Conservation (phyloP, 2,113 vertebrate species). For the Lasiurus cinereus region DNA sequence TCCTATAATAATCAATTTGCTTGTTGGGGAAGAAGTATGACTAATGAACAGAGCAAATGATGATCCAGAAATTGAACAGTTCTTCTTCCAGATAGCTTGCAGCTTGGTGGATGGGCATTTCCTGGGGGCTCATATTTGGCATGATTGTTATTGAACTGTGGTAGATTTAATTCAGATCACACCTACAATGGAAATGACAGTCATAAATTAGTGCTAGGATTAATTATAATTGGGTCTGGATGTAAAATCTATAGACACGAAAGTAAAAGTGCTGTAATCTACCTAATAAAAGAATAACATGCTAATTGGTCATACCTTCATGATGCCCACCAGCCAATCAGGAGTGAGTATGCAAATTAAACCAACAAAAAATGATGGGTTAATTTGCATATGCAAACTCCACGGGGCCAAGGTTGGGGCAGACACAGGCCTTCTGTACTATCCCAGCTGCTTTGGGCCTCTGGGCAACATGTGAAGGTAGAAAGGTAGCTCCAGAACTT, state of each 20-base stretch:
- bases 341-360: too few relatives aligned
- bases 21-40: not conserved
- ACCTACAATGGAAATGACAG: not conserved
- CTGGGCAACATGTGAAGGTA: too few relatives aligned
- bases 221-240: not conserved
- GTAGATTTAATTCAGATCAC: not conserved
- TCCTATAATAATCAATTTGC: not conserved
- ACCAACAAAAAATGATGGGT: too few relatives aligned
- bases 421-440: too few relatives aligned
- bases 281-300: too few relatives aligned
- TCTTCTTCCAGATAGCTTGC: not conserved
- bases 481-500: not conserved
- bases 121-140: not conserved
- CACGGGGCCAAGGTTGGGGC: fast-evolving
- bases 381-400: too few relatives aligned
- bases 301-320: too few relatives aligned
- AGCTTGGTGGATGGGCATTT: not conserved
- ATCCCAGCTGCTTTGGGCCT: too few relatives aligned
- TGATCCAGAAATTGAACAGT: not conserved
- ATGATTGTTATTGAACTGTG: not conserved
- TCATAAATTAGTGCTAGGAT: not conserved
- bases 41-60: not conserved
- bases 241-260: not conserved
- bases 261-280: not conserved
- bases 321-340: too few relatives aligned